phyloP scores from a whole-genome alignment of 1,140 invertebrate species.

The Holcopasites calliopsidis region DNA sequence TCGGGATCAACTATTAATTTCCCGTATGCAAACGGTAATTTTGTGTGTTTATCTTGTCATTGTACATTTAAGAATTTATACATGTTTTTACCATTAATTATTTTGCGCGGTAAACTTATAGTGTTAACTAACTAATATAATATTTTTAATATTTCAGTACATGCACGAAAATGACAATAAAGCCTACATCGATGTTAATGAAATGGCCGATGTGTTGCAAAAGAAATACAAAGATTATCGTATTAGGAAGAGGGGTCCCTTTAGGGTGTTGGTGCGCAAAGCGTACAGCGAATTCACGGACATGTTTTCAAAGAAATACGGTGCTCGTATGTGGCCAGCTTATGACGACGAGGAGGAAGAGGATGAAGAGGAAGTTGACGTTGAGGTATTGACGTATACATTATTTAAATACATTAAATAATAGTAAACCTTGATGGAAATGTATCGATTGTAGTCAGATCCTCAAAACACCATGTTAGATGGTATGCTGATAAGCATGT shows the following conservation, averaged over 20 bases:
- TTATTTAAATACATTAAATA: constrained; percentile 6
- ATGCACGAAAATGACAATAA: constrained; percentile 86
- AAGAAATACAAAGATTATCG: constrained; percentile 86
- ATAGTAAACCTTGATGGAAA: constrained; percentile 12
- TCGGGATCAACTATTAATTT: constrained; percentile 53
- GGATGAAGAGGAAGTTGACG: constrained; percentile 80
- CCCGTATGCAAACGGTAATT: constrained; percentile 57
- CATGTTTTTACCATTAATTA: neutral
- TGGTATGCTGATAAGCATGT: constrained; percentile 69
- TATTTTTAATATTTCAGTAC: constrained; percentile 78
- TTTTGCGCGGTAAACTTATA: constrained; percentile 7
- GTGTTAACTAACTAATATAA: neutral
- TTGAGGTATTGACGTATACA: constrained; percentile 76
- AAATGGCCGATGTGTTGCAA: constrained; percentile 87
- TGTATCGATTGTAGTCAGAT: constrained; percentile 64
- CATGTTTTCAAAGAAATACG: constrained; percentile 69
- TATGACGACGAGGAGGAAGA: constrained; percentile 79
- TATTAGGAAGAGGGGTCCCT: constrained; percentile 84
- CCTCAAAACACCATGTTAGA: constrained; percentile 58
- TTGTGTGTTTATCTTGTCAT: neutral
- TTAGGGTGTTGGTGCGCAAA: constrained; percentile 83
- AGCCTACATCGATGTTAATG: constrained; percentile 86
- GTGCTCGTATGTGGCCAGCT: constrained; percentile 40
- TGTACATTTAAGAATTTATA: neutral
- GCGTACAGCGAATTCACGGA: constrained; percentile 80